phyloP scores from a whole-genome alignment of 2,113 vertebrate species.

The Bothrops jararaca region DNA sequence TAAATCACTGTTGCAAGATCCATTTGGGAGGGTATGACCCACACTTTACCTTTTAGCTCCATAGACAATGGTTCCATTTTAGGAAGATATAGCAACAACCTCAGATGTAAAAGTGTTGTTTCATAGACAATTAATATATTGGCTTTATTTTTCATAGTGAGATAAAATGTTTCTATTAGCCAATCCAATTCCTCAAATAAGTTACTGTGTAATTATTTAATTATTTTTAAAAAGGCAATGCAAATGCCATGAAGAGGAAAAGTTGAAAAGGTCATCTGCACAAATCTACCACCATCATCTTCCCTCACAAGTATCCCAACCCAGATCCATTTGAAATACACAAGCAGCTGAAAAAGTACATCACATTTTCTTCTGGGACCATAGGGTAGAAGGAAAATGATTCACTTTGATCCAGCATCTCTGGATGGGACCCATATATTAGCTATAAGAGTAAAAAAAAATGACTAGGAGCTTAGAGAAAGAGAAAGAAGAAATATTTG shows the following conservation, averaged over 20 bases:
- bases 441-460: not conserved
- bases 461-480: not conserved
- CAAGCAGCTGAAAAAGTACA: not conserved
- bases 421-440: constrained; percentile 8
- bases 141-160: not conserved
- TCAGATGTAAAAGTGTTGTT: not conserved
- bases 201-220: not conserved
- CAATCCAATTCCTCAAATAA: rapidly evolving
- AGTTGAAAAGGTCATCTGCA: not conserved
- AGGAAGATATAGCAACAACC: not conserved
- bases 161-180: not conserved
- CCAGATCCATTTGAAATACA: constrained; percentile 33
- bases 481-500: not conserved
- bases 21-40: not conserved
- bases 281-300: constrained; percentile 6
- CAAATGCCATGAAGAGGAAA: not conserved
- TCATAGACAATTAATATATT: not conserved
- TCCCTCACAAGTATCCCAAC: constrained; percentile 3
- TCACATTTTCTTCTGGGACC: not conserved
- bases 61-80: not conserved
- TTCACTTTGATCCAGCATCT: constrained; percentile 2
- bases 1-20: not conserved
- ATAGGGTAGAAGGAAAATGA: constrained; percentile 21
- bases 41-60: not conserved
- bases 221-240: not conserved